Evolutionary conservation across 2,888 invertebrate genomes (phyloP).

Genomic region (Melipona bicolor): DNA sequence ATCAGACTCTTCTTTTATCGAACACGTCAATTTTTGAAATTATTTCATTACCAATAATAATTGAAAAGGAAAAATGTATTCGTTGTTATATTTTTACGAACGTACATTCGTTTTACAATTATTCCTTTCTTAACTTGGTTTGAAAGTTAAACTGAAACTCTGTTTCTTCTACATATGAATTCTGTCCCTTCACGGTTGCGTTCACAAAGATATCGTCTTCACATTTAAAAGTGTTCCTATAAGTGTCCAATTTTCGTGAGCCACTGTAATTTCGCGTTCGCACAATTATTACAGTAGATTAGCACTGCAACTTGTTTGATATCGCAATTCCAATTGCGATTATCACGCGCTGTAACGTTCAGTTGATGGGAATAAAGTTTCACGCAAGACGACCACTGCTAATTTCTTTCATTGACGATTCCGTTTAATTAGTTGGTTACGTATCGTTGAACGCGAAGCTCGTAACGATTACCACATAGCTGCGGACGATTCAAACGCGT

Average conservation of each 20-base stretch:
- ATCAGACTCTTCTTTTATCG: no score
- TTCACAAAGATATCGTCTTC: no score
- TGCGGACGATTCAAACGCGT: conserved; percentile 17
- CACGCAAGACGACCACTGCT: background rate
- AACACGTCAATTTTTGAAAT: no score
- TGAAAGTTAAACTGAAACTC: no score
- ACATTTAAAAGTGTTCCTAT: no score
- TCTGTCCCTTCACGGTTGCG: no score
- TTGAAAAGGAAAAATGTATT: no score
- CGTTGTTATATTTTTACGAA: no score
- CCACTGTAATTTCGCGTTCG: background rate
- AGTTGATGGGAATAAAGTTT: conserved; percentile 16
- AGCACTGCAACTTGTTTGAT: background rate
- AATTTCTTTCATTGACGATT: conserved; percentile 12
- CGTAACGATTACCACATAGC: conserved; percentile 28
- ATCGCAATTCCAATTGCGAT: background rate
- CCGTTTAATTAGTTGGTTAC: conserved; percentile 29
- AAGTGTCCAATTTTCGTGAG: background rate
- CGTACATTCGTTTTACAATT: no score
- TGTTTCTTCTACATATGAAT: no score
- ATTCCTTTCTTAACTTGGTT: no score
- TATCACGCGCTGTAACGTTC: background rate
- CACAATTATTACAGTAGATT: background rate
- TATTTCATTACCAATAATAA: no score
- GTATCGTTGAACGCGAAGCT: conserved; percentile 2